These are phyloP conservation scores for Leuciscus waleckii DNA, from an alignment of 2,797 vertebrate genomes.

Conservation along the genomic window DNA sequence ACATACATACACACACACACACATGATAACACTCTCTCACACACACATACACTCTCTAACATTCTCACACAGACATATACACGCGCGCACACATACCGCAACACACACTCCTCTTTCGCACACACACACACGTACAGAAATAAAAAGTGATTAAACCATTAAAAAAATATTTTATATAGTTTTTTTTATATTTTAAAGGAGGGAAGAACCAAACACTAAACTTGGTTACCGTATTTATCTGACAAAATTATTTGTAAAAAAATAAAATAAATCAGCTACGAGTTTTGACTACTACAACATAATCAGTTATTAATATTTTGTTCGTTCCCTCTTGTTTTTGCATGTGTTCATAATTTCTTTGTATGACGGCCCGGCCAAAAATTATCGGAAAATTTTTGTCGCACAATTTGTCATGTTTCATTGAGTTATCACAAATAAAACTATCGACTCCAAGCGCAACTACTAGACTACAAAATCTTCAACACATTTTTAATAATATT, in stretches of 20 bases:
- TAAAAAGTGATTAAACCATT: too few species aligned
- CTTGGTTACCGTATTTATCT: neutral
- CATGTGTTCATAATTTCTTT: neutral
- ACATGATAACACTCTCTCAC: too few species aligned
- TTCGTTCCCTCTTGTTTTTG: neutral
- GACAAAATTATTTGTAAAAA: neutral
- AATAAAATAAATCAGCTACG: too few species aligned
- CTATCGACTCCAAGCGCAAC: neutral
- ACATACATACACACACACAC: too few species aligned
- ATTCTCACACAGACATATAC: fast-evolving
- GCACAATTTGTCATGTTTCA: neutral
- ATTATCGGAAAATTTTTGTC: neutral
- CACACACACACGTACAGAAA: too few species aligned
- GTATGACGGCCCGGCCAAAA: neutral
- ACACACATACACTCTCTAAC: too few species aligned
- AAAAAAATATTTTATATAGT: too few species aligned
- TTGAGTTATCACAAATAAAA: neutral
- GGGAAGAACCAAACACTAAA: neutral
- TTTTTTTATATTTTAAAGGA: neutral
- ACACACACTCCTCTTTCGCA: too few species aligned
- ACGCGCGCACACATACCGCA: fast-evolving
- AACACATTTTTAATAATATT: neutral
- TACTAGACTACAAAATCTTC: neutral
- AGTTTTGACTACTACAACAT: neutral
- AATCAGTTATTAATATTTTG: neutral